Evolutionary conservation across 2,113 vertebrate species (phyloP).

Genomic region (Corythornis madagascariensis): DNA sequence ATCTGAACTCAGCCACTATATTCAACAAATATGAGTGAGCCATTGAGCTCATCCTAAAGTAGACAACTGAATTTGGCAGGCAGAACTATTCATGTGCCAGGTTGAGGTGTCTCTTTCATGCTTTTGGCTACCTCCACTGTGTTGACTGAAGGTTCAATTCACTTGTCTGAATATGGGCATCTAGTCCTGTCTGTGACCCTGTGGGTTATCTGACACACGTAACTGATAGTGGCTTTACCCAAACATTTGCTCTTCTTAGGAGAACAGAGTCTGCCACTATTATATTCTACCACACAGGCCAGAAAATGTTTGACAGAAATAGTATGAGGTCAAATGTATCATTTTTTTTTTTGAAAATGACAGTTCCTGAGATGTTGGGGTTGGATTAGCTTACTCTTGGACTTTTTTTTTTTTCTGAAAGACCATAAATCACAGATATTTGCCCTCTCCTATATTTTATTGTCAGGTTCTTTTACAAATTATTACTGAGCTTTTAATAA

Average conservation of each 20-base stretch:
- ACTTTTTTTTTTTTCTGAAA: neutral
- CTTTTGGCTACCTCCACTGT: neutral
- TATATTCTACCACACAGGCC: neutral
- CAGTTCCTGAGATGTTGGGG: neutral
- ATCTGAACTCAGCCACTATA: neutral
- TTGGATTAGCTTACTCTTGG: neutral
- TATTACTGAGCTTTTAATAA: neutral
- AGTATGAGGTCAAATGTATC: neutral
- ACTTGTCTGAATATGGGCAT: neutral
- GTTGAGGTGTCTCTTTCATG: fast-evolving
- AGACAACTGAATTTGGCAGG: neutral
- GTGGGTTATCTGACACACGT: fast-evolving
- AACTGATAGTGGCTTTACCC: neutral
- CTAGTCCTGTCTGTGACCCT: neutral
- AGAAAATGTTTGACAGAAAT: neutral
- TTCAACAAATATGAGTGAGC: neutral
- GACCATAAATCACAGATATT: neutral
- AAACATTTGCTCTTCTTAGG: neutral
- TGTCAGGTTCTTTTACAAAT: neutral
- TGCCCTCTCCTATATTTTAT: neutral
- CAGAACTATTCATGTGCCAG: neutral
- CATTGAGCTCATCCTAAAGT: neutral
- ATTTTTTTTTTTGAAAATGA: neutral
- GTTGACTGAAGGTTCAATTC: neutral
- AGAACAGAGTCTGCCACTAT: neutral